Percentiles rank a stretch among this genome's conserved stretches.
Conservation (phyloP, 2,888 invertebrate species). For the Calliphora vomitoria region DNA sequence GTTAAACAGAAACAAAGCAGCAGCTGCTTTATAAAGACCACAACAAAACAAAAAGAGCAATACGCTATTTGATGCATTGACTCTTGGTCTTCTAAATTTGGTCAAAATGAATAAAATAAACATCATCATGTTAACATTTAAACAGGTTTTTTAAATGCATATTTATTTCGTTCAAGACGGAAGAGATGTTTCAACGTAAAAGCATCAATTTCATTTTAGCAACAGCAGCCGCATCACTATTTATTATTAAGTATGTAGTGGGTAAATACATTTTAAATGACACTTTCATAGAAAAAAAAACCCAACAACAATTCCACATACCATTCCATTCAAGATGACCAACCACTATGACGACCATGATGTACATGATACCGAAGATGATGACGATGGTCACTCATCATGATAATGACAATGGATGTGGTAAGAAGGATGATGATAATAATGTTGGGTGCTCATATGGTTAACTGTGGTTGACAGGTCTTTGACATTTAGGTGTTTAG, state of each 20-base stretch:
- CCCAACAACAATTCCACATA: conserved; percentile 15
- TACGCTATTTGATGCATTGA: conserved; percentile 32
- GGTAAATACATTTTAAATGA: conserved; percentile 55
- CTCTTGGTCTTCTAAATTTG: conserved; percentile 56
- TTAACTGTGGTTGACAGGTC: conserved; percentile 58
- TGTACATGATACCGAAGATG: conserved; percentile 35
- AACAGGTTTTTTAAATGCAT: conserved; percentile 53
- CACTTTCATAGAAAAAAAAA: conserved; percentile 32
- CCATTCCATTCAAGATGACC: conserved; percentile 30
- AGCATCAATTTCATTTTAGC: conserved; percentile 40
- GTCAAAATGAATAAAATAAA: conserved; percentile 51
- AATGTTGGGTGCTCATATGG: conserved; percentile 16
- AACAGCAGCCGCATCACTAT: conserved; percentile 1
- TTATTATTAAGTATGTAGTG: conserved; percentile 5
- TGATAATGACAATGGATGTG: conserved; percentile 42
- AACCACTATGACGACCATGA: conserved; percentile 47
- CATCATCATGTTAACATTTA: conserved; percentile 41
- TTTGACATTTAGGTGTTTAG: conserved; percentile 66
- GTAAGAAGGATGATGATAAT: conserved; percentile 28
- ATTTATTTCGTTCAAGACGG: conserved; percentile 51
- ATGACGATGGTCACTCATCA: conserved; percentile 27
- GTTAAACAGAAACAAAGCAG: background rate
- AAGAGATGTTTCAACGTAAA: conserved; percentile 45
- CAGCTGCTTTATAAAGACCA: conserved; percentile 38
- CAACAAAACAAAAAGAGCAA: background rate